phyloP scores from a whole-genome alignment of 2,113 vertebrate genomes.

The Lates calcarifer region DNA sequence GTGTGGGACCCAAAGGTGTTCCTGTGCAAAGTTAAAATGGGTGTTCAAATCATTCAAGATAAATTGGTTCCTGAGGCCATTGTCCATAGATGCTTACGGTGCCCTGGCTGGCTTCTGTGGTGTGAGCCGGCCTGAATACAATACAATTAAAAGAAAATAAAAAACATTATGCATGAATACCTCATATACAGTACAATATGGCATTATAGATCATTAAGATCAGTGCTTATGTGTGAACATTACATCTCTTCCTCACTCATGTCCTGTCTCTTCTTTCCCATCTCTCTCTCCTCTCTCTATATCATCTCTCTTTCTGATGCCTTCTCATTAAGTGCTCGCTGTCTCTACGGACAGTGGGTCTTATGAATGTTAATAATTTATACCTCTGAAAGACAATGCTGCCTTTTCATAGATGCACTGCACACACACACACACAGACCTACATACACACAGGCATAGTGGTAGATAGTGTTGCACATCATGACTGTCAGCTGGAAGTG shows the following conservation, averaged over 20 bases:
- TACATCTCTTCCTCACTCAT: not conserved
- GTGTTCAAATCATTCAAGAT: conserved; percentile 35
- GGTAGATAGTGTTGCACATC: not conserved
- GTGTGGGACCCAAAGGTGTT: conserved; percentile 36
- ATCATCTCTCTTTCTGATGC: not conserved
- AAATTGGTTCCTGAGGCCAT: conserved; percentile 38
- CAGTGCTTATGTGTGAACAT: too few species aligned
- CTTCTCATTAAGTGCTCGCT: not conserved
- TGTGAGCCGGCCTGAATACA: not conserved
- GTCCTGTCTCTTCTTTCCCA: conserved; percentile 4
- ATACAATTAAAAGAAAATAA: not conserved
- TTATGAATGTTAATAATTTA: conserved; percentile 49
- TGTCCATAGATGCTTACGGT: conserved; percentile 7
- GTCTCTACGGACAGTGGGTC: conserved; percentile 37
- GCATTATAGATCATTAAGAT: not conserved
- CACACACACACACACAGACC: not conserved
- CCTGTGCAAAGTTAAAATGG: conserved; percentile 38
- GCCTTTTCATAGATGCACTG: not conserved
- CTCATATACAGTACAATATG: not conserved
- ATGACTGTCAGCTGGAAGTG: not conserved
- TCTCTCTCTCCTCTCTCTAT: not conserved
- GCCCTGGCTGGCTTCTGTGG: not conserved
- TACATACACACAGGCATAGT: not conserved
- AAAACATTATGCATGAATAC: not conserved
- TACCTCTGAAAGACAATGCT: conserved; percentile 20